These are phyloP conservation scores for Aricia artaxerxes DNA, from an alignment of 2,888 invertebrate genomes.

Conservation along the genomic window DNA sequence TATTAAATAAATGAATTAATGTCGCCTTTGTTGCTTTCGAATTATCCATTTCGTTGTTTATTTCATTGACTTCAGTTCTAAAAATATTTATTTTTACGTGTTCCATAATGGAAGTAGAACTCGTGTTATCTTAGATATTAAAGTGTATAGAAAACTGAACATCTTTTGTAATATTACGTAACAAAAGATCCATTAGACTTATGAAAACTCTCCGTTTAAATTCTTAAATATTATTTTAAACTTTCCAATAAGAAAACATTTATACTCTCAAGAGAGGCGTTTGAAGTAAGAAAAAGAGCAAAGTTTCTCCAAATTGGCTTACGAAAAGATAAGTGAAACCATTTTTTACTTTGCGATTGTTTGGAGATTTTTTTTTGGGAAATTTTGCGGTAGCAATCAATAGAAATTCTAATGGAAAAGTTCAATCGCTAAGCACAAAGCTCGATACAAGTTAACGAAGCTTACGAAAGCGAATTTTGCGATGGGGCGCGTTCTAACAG, in stretches of 20 bases:
- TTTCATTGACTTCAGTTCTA: not conserved
- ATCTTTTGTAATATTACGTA: constrained; percentile 6
- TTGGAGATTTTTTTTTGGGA: constrained; percentile 64
- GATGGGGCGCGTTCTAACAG: constrained; percentile 69
- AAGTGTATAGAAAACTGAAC: not conserved
- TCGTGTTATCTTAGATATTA: constrained; percentile 6
- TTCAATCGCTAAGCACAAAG: constrained; percentile 78
- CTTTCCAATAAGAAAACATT: constrained; percentile 72
- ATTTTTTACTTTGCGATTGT: constrained; percentile 55
- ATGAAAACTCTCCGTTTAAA: constrained; percentile 56
- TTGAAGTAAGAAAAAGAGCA: constrained; percentile 52
- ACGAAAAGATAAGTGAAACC: constrained; percentile 62
- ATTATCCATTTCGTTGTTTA: not conserved
- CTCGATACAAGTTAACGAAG: constrained; percentile 76
- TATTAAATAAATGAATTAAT: constrained; percentile 38
- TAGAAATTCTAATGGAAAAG: constrained; percentile 76
- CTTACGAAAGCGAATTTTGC: constrained; percentile 76
- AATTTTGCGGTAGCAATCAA: constrained; percentile 76
- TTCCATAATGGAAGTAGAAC: not conserved
- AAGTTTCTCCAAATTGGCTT: constrained; percentile 61
- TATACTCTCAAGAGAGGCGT: constrained; percentile 57
- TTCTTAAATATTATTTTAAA: constrained; percentile 48
- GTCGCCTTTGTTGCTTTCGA: not conserved
- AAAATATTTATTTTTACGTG: not conserved
- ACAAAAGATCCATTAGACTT: constrained; percentile 59